These are phyloP conservation scores for Andrena flavipes DNA, from an alignment of 2,888 invertebrate genomes.

Conservation along the genomic window DNA sequence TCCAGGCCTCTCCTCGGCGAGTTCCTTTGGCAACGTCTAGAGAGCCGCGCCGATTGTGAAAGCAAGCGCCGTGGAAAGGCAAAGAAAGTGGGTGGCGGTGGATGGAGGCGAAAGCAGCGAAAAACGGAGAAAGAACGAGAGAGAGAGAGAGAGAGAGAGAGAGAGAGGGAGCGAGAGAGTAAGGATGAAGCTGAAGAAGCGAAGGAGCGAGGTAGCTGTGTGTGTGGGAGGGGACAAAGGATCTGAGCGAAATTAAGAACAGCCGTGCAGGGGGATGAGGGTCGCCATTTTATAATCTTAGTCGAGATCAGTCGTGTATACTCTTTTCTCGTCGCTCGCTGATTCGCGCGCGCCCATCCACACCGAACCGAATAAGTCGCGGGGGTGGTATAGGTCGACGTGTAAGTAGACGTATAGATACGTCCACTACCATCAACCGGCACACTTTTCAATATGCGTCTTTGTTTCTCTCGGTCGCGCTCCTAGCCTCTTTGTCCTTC, in stretches of 20 bases:
- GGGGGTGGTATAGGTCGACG: slow-evolving; percentile 41
- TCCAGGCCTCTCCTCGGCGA: slow-evolving; percentile 48
- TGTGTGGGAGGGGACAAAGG: slow-evolving; percentile 58
- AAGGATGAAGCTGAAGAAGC: slow-evolving; percentile 26
- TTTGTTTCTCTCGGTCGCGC: slow-evolving; percentile 52
- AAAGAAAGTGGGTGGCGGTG: slow-evolving; percentile 55
- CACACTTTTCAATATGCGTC: slow-evolving; percentile 49
- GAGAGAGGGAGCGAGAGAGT: slow-evolving; percentile 5
- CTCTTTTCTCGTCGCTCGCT: slow-evolving; percentile 48
- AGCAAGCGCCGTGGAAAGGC: slow-evolving; percentile 60
- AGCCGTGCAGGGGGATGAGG: slow-evolving; percentile 57
- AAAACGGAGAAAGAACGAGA: slow-evolving; percentile 15
- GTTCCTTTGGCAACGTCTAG: slow-evolving; percentile 60
- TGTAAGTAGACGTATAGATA: slow-evolving; percentile 46
- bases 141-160: slow-evolving; percentile 10
- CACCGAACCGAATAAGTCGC: slow-evolving; percentile 57
- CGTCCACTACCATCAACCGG: slow-evolving; percentile 44
- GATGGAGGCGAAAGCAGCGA: slow-evolving; percentile 4
- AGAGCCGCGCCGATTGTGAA: slow-evolving; percentile 63
- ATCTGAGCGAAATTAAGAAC: slow-evolving; percentile 76
- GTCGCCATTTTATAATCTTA: slow-evolving; percentile 80
- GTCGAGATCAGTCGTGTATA: slow-evolving; percentile 71
- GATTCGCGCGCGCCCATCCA: slow-evolving; percentile 35
- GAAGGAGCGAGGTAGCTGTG: slow-evolving; percentile 50
- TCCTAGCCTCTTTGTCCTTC: slow-evolving; percentile 32